A percentile compares a stretch with the other conserved stretches of the same genome.
Conservation (phyloP, 2,113 vertebrate species). For the Orthonyx spaldingii region DNA sequence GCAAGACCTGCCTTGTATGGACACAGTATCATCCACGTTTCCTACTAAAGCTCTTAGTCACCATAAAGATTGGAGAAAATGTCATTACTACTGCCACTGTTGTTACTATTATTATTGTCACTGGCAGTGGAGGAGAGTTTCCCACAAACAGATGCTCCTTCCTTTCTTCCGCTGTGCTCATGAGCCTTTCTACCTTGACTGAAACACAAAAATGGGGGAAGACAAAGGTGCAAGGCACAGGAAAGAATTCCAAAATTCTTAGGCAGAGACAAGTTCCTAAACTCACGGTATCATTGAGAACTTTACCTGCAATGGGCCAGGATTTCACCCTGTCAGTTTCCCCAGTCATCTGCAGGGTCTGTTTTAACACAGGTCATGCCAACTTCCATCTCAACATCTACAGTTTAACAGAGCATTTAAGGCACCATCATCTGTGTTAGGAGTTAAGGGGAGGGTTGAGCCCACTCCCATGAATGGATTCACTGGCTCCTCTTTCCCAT, state of each 20-base stretch:
- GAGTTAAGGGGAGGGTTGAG: neutral
- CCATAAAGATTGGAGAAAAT: neutral
- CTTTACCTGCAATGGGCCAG: neutral
- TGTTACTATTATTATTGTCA: neutral
- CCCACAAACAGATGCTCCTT: neutral
- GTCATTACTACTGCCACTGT: neutral
- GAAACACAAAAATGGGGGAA: neutral
- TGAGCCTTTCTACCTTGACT: neutral
- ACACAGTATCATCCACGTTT: neutral
- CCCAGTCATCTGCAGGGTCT: neutral
- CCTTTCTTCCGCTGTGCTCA: neutral
- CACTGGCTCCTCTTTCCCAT: neutral
- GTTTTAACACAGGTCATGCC: neutral
- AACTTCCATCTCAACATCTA: neutral
- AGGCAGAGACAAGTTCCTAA: neutral
- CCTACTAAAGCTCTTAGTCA: neutral
- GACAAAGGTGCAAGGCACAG: neutral
- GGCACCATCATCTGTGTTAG: neutral
- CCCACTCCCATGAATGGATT: rapidly evolving
- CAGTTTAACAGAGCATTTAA: neutral
- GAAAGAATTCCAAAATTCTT: neutral
- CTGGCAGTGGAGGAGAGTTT: neutral
- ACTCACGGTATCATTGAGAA: neutral
- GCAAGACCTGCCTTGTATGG: neutral
- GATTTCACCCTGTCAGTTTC: neutral